Evolutionary conservation across 2,888 invertebrate genomes (phyloP), one percentile per base, ranked within the genome.

Genomic region (Drosophila yooni): DNA sequence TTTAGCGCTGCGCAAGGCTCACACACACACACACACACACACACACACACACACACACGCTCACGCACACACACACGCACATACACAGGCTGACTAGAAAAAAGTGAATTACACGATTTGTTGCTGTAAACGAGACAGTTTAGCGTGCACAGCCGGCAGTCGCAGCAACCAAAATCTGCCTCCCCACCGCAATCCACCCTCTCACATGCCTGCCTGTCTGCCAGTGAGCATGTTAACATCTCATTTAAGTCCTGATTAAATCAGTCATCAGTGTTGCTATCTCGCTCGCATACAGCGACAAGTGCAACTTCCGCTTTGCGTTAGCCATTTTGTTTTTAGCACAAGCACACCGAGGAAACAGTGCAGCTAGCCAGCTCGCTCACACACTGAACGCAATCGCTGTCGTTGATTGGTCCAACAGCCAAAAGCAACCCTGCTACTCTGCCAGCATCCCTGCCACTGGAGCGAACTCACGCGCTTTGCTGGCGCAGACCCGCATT

Each of bases 271-370:
- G 34, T 58, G 36, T 3, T 61, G 66, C 70, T 78, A n/a, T 86
- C 88, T 72, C 73, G 61, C 76, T 83, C 54, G 66, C 86, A 54
- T 78, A 63, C 64, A 68, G 46, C 67, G 65, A 70, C 53, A 76
- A 80, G 81, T 81, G 66, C 68, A 67, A 78, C 77, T 80, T 82
- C 80, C 85, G 83, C 27, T 64, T 27, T 43, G 56, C 90, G 91
- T 91, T 92, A 91, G 91, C 91, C 91, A 92, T 92, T 92, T 92
- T 92, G 91, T 91, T 89, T 86, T 77, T 58, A 29, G 60, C 46
- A 52, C 34, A 51, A 40, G 43, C 40, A 53, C 38, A 54, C 43
- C 56, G 52, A 27, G 29, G 27, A 74, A 51, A 10, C 36, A 36
- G 15, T 31, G 43, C 40, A 60, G 25, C 64, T 31, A 53, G 56